Base-by-base conservation (phyloP, 1,140 invertebrate species). In the Musca domestica region DNA sequence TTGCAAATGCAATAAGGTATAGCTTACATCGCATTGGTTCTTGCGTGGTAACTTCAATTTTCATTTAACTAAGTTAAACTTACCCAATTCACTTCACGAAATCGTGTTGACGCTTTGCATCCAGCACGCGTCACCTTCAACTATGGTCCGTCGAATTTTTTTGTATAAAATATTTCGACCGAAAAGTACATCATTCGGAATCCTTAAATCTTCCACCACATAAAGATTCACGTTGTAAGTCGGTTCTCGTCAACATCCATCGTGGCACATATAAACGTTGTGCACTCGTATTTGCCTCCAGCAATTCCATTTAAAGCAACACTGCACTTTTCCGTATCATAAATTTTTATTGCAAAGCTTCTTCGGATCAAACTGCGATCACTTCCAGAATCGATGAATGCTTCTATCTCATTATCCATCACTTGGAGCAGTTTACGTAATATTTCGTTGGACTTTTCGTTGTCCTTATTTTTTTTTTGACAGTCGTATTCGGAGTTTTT, bases 211-310 rank as follows among this genome's bases (percentile, higher is more conserved):
- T 3, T 51, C 47, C 22, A 49, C 23, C 15, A 64, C 47, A 22
- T 47, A 48, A 25, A 23, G n/a, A n/a, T n/a, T n/a, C n/a, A n/a
- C n/a, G n/a, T n/a, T n/a, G n/a, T n/a, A n/a, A n/a, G n/a, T n/a
- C n/a, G n/a, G n/a, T n/a, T n/a, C 20, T 64, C 12, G 12, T 47
- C 17, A 2, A 20, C 23, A 15, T 12, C 20, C 2, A 5, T 49
- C 5, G 41, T 66, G 15, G 19, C 46, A 19, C 2, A 12, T 5
- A 64, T 47, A 12, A 41, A 19, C n/a, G 6, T 17, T 3, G 7
- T 48, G 49, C 46, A 66, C 7, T 17, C 27, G 27, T 48, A 65
- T 65, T 65, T 12, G 22, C 64, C 64, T n/a, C 64, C 64, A 15
- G 41, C 64, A 65, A 65, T 48, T 7, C 64, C 64, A 7, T 49